Conservation (phyloP, 1,140 invertebrate genomes). For the Neodiprion virginianus region DNA sequence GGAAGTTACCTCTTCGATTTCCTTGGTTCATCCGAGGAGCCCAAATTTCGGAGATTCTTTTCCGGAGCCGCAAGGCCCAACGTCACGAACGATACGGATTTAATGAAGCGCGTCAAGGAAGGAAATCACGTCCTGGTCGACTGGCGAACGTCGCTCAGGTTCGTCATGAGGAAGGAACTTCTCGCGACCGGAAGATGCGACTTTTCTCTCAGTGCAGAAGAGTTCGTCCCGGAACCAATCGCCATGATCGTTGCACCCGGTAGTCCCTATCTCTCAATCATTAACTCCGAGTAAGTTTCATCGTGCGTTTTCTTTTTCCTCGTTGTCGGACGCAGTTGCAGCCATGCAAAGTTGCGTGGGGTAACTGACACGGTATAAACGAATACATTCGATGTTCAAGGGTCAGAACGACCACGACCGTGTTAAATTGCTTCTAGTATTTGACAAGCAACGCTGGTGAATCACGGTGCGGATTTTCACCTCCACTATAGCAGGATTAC, state of each 20-base stretch:
- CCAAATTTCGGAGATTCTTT: slow-evolving; percentile 63
- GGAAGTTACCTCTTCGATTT: slow-evolving; percentile 78
- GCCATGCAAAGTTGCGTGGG: too few relatives aligned
- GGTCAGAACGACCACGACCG: background rate
- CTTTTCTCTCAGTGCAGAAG: slow-evolving; percentile 73
- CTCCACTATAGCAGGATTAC: slow-evolving; percentile 4
- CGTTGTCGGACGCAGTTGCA: too few relatives aligned
- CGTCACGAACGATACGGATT: slow-evolving; percentile 41
- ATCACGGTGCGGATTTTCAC: background rate
- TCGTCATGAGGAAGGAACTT: slow-evolving; percentile 70
- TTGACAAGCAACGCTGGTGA: too few relatives aligned
- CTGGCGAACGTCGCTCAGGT: slow-evolving; percentile 78
- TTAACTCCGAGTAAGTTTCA: slow-evolving; percentile 66
- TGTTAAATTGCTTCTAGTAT: too few relatives aligned
- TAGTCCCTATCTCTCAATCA: slow-evolving; percentile 75
- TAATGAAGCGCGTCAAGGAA: slow-evolving; percentile 67
- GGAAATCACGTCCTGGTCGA: slow-evolving; percentile 80
- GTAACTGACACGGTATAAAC: too few relatives aligned
- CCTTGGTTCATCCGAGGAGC: slow-evolving; percentile 64
- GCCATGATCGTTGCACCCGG: slow-evolving; percentile 75
- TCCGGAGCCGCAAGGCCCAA: slow-evolving; percentile 57
- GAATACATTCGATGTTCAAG: background rate
- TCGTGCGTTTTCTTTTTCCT: background rate
- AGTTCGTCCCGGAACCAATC: slow-evolving; percentile 82
- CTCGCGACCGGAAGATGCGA: slow-evolving; percentile 70